A percentile compares a stretch with the other conserved stretches of the same genome.
Evolutionary conservation across 2,888 invertebrate species (phyloP).

Genomic region (Microdon myrmicae): DNA sequence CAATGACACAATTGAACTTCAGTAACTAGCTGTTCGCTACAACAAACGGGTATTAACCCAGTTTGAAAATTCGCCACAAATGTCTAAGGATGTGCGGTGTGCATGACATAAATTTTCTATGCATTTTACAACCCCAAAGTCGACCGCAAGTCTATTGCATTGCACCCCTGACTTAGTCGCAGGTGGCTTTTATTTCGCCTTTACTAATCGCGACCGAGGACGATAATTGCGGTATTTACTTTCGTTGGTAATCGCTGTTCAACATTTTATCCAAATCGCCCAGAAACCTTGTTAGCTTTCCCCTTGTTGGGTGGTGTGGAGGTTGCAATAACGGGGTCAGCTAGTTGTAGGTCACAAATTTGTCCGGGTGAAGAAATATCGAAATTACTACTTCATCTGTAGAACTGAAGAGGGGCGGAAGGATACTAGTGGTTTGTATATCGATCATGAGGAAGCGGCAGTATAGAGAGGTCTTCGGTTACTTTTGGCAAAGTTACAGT

Average conservation of each 20-base stretch:
- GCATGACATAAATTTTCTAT: slow-evolving; percentile 4
- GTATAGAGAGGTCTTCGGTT: too few relatives aligned
- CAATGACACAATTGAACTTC: too few relatives aligned
- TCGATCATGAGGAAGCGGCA: too few relatives aligned
- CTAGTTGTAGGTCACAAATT: too few relatives aligned
- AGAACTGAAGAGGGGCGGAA: too few relatives aligned
- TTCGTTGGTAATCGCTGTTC: slow-evolving; percentile 40
- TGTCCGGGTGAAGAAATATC: too few relatives aligned
- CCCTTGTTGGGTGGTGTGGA: too few relatives aligned
- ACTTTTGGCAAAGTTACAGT: too few relatives aligned
- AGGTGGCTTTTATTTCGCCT: slow-evolving; percentile 30
- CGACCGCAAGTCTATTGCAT: slow-evolving; percentile 18
- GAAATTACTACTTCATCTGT: too few relatives aligned
- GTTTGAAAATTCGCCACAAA: slow-evolving; percentile 37
- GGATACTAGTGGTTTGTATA: too few relatives aligned
- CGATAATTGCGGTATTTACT: slow-evolving; percentile 47
- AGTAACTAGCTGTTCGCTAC: slow-evolving; percentile 27
- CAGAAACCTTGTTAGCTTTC: too few relatives aligned
- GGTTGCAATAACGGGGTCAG: too few relatives aligned
- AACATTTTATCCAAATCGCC: slow-evolving; percentile 44
- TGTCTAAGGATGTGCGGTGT: slow-evolving; percentile 2
- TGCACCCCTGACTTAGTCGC: background rate
- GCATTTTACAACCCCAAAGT: slow-evolving; percentile 14
- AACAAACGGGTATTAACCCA: slow-evolving; percentile 51
- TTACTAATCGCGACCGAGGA: slow-evolving; percentile 31